These are phyloP conservation scores for Melangyna quadrimaculata DNA, from an alignment of 2,888 invertebrate genomes.

Conservation along the genomic window DNA sequence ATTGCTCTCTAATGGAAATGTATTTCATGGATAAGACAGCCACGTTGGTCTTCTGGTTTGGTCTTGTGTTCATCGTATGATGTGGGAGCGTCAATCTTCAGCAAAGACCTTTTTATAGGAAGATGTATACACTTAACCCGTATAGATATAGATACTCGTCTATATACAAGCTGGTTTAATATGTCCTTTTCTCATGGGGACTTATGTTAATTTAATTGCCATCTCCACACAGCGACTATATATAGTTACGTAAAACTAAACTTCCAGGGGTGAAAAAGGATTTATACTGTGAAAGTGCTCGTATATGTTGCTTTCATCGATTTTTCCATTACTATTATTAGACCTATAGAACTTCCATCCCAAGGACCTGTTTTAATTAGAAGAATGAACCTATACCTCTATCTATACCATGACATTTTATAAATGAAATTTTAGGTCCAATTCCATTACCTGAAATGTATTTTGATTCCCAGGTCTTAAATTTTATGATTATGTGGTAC, in stretches of 20 bases:
- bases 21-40: conserved; percentile 31
- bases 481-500: conserved; percentile 13
- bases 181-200: conserved; percentile 35
- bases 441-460: conserved; percentile 9
- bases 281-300: background rate
- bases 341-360: background rate
- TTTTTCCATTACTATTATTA: conserved; percentile 42
- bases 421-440: conserved; percentile 34
- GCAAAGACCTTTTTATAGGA: background rate
- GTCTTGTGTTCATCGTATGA: conserved; percentile 11
- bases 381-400: background rate
- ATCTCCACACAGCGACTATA: conserved; percentile 27
- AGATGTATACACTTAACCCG: background rate
- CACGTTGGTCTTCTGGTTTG: background rate
- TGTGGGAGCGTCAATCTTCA: background rate
- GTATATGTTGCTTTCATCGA: conserved; percentile 3
- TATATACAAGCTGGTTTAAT: background rate
- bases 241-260: background rate
- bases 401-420: background rate
- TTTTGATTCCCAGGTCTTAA: conserved; percentile 6
- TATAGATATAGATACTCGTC: background rate
- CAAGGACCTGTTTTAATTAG: conserved; percentile 49
- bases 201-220: conserved; percentile 69
- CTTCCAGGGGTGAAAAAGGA: conserved; percentile 19
- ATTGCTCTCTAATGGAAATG: conserved; percentile 68